Evolutionary conservation across 1,140 invertebrate species (phyloP).

Genomic region (Marisa cornuarietis): DNA sequence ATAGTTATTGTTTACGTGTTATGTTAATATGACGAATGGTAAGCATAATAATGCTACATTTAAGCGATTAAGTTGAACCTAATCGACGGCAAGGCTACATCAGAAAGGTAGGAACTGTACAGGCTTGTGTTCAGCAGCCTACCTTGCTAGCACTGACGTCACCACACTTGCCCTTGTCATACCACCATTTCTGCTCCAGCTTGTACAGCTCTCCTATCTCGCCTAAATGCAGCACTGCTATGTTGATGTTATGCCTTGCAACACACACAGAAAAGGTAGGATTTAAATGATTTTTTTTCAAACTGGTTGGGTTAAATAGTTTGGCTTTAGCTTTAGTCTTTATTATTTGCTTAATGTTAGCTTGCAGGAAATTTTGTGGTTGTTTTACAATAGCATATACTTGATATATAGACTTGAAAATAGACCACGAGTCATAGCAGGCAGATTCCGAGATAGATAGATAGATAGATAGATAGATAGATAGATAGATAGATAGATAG

Average conservation of each 20-base stretch:
- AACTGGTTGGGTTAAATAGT: too few species aligned
- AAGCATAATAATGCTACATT: too few species aligned
- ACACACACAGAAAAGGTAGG: neutral
- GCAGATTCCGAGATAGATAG: conserved; percentile 2
- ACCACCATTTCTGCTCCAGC: conserved; percentile 66
- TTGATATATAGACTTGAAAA: neutral
- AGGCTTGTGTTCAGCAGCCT: neutral
- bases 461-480: neutral
- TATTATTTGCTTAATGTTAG: neutral
- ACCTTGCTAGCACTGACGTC: conserved; percentile 46
- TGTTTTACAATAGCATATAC: neutral
- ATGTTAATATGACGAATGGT: too few species aligned
- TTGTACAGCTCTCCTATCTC: conserved; percentile 63
- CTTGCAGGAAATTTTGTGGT: neutral
- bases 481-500: conserved; percentile 6
- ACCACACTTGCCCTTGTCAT: conserved; percentile 70
- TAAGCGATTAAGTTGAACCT: too few species aligned
- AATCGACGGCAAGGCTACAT: too few species aligned
- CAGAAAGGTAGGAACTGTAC: neutral
- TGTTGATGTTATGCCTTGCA: conserved; percentile 60
- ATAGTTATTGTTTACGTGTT: too few species aligned
- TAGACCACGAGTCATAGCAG: neutral
- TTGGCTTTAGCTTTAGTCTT: too few species aligned
- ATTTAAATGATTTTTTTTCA: neutral
- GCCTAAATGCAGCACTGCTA: conserved; percentile 59